These are phyloP conservation scores for Schmidtea mediterranea DNA, from an alignment of 1,140 invertebrate genomes.

Conservation along the genomic window DNA sequence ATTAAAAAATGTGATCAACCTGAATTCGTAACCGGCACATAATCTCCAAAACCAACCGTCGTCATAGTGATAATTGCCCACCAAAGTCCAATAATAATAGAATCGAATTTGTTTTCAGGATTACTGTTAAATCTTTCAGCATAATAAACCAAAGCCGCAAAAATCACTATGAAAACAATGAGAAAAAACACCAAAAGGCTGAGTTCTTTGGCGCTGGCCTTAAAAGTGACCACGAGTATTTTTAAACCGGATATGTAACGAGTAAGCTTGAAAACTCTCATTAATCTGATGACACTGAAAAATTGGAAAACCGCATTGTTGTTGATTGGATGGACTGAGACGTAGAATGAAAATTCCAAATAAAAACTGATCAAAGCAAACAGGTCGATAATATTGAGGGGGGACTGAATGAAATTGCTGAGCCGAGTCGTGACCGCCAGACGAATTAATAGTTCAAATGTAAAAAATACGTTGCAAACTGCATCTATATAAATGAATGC, in stretches of 20 bases:
- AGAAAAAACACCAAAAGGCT: conserved; percentile 99
- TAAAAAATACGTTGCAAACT: conserved; percentile 44
- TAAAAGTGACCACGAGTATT: conserved; percentile 54
- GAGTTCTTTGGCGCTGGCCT: conserved; percentile 95
- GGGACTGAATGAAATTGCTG: conserved; percentile 72
- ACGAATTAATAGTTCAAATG: conserved; percentile 84
- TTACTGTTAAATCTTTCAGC: conserved; percentile 51
- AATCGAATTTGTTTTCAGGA: conserved; percentile 77
- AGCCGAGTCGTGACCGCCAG: conserved; percentile 93
- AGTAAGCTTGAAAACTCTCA: conserved; percentile 19
- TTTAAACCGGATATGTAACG: conserved; percentile 29
- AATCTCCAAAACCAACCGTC: conserved; percentile 86
- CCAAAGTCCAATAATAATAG: conserved; percentile 44
- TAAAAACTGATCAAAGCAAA: conserved; percentile 97
- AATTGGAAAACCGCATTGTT: conserved; percentile 37
- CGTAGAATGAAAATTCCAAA: conserved; percentile 83
- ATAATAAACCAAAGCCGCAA: conserved; percentile 90
- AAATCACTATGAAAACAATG: conserved; percentile 74
- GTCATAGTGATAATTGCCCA: conserved; percentile 78
- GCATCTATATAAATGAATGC: conserved; percentile 16
- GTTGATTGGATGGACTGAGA: conserved; percentile 48
- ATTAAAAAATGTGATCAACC: conserved; percentile 36
- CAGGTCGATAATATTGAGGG: conserved; percentile 99
- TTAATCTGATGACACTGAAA: conserved; percentile 27
- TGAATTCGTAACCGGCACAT: conserved; percentile 84